Percentiles rank a stretch among this genome's conserved stretches.
phyloP scores from a whole-genome alignment of 2,113 vertebrate species.

The Forbesichthys agassizii region DNA sequence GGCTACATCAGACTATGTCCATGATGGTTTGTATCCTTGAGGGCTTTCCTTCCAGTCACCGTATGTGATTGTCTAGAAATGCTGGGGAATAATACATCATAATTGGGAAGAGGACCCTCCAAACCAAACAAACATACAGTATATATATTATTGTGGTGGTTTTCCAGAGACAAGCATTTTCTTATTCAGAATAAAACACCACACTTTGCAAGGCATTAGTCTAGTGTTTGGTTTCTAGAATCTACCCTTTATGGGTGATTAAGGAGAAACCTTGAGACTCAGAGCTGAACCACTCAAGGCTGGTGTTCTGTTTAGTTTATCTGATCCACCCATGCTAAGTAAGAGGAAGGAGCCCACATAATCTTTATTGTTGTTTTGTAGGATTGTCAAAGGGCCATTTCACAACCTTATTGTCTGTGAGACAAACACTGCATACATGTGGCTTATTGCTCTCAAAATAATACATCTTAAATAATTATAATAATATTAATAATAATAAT shows the following conservation, averaged over 20 bases:
- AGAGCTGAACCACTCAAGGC: constrained; percentile 14
- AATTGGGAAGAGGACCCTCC: constrained; percentile 9
- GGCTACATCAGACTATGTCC: constrained; percentile 5
- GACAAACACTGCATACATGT: neutral
- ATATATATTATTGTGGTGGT: neutral
- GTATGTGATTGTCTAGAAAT: neutral
- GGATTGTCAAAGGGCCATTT: neutral
- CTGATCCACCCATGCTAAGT: constrained; percentile 8
- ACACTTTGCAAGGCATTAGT: neutral
- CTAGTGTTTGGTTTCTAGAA: neutral
- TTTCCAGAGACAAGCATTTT: constrained; percentile 10
- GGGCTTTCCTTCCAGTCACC: neutral
- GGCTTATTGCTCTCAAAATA: too few species aligned
- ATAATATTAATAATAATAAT: neutral
- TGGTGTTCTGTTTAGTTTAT: constrained; percentile 8
- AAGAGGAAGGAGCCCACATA: neutral
- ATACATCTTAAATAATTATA: neutral
- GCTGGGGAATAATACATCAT: neutral
- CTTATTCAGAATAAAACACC: neutral
- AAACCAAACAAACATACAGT: neutral
- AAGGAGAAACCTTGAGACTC: constrained; percentile 14
- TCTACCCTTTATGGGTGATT: constrained; percentile 6
- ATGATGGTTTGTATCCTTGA: constrained; percentile 3
- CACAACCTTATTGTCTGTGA: neutral
- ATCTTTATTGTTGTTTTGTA: constrained; percentile 7